Conservation (phyloP, 2,888 invertebrate species). For the Nomada fabriciana region DNA sequence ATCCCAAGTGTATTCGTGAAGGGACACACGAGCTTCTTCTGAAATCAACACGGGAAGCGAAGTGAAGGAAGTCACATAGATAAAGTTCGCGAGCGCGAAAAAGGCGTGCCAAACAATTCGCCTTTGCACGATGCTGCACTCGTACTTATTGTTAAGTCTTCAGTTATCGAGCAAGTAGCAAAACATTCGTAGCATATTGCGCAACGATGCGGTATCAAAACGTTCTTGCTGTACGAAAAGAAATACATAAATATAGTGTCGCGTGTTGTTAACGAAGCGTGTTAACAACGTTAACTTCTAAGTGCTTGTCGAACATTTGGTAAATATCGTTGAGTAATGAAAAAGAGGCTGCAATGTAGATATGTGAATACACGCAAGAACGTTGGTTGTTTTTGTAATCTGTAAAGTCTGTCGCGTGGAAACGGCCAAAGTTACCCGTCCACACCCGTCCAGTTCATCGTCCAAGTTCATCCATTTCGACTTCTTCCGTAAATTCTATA, state of each 20-base stretch:
- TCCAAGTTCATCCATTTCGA: too few relatives aligned
- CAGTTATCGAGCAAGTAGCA: constrained; percentile 30
- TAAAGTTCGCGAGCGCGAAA: background rate
- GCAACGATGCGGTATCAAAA: constrained; percentile 20
- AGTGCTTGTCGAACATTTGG: background rate
- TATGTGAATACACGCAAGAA: background rate
- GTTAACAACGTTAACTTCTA: background rate
- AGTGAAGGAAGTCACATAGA: constrained; percentile 13
- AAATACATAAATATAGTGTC: too few relatives aligned
- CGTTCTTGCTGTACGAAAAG: constrained; percentile 11
- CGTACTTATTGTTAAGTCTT: constrained; percentile 22
- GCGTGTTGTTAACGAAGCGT: background rate
- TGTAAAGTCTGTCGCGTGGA: background rate
- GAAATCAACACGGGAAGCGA: constrained; percentile 15
- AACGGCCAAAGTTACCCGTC: too few relatives aligned
- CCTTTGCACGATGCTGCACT: background rate
- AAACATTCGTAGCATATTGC: constrained; percentile 32
- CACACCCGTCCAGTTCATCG: too few relatives aligned
- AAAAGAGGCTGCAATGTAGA: too few relatives aligned
- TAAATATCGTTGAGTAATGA: constrained; percentile 11
- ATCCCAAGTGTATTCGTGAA: background rate
- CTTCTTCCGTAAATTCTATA: too few relatives aligned
- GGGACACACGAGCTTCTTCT: background rate
- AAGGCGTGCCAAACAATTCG: background rate
- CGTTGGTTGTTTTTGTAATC: background rate